A percentile compares a stretch with the other conserved stretches of the same genome.
Conservation (phyloP, 2,113 vertebrate species). For the Mus musculus region GRCm39 chr6:140017001-140017500, state of each 20-base stretch:
- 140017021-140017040: neutral
- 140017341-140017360: too few species aligned
- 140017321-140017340: neutral
- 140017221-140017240: neutral
- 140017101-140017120: slow-evolving; percentile 11
- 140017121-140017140: neutral
- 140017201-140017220: neutral
- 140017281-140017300: neutral
- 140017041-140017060: neutral
- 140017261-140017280: neutral
- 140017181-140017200: neutral
- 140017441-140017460: neutral
- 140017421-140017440: neutral
- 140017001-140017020: neutral
- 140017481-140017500: neutral
- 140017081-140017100: neutral
- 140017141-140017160: neutral
- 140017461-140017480: neutral
- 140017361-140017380: neutral
- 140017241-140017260: slow-evolving; percentile 35
- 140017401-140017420: neutral
- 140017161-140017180: neutral
- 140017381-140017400: neutral
- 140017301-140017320: neutral
- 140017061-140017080: neutral